A percentile compares a stretch with the other conserved stretches of the same genome.
Conservation (phyloP, 2,113 vertebrate genomes). For the Chaetops frenatus region DNA sequence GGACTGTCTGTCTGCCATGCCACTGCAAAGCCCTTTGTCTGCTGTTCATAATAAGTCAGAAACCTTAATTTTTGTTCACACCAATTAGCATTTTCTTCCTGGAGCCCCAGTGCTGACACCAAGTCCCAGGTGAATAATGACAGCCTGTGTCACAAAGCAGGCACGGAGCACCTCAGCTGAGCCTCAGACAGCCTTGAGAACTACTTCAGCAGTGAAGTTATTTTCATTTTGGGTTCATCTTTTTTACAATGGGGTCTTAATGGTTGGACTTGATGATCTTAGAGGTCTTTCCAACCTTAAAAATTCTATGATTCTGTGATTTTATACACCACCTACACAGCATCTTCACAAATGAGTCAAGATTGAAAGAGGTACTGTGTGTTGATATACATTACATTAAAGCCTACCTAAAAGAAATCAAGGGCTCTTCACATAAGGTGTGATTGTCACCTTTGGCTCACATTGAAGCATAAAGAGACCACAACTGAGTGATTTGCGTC, state of each 20-base stretch:
- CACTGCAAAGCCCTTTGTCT: neutral
- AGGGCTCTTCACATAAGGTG: neutral
- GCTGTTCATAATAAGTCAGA: neutral
- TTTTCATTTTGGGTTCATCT: neutral
- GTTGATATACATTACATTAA: neutral
- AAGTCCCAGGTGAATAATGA: neutral
- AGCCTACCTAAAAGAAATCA: neutral
- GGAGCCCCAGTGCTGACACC: neutral
- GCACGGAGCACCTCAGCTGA: fast-evolving
- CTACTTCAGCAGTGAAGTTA: neutral
- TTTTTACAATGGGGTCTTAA: neutral
- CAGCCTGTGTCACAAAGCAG: neutral
- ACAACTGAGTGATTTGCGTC: neutral
- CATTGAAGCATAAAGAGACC: neutral
- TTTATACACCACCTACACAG: neutral
- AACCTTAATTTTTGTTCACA: neutral
- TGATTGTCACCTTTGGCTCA: neutral
- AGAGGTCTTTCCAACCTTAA: neutral
- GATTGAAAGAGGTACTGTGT: neutral
- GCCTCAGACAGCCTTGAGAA: neutral
- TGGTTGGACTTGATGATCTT: fast-evolving
- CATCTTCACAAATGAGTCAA: neutral
- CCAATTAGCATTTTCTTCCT: neutral
- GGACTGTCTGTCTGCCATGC: neutral
- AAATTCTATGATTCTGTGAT: neutral